Base-by-base conservation (phyloP, 2,888 invertebrate species). In the Rhodophaea formosa region DNA sequence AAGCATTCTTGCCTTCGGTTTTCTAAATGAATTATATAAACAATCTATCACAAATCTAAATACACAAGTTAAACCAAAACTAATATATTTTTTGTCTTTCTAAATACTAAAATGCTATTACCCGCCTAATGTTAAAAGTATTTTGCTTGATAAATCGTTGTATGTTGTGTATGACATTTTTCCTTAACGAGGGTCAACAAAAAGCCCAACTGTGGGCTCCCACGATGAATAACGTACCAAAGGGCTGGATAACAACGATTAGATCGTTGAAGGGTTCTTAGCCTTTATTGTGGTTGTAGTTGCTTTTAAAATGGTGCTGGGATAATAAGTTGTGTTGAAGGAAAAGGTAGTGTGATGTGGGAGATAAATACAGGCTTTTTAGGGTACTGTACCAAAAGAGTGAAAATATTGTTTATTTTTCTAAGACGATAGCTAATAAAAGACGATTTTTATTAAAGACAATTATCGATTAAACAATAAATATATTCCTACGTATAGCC, bases 131-230 rank as follows among this genome's bases (percentile, higher is more conserved):
- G n/a, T n/a, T n/a, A 1, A 12, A 39, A 39, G 39, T 39, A 39
- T 39, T 39, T 39, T 23, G 17, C 23, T 23, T 46, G 23, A 23
- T 46, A 46, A 46, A 46, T 46, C 16, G 23, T 12, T 6, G n/a
- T 35, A 7, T 16, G 35, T 52, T 53, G 17, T 23, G 43, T 15
- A 53, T 53, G 42, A 53, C 42, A 53, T 43, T 53, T 53, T 43
- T 53, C 43, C 53, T 23, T 52, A 29, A 43, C 53, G 43, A 53
- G 53, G 53, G 53, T 53, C 43, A 43, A 53, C 35, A 53, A 53
- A 42, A 53, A 53, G 39, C 23, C 29, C 53, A 53, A 29, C 23
- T 42, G 53, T 53, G 23, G 10, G n/a, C 7, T 42, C 53, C 29
- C 42, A 42, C 53, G 43, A 29, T 43, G 53, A 43, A 53, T 53